Evolutionary conservation across 2,888 invertebrate species (phyloP).

Genomic region (Mesodorylaimus sp.): DNA sequence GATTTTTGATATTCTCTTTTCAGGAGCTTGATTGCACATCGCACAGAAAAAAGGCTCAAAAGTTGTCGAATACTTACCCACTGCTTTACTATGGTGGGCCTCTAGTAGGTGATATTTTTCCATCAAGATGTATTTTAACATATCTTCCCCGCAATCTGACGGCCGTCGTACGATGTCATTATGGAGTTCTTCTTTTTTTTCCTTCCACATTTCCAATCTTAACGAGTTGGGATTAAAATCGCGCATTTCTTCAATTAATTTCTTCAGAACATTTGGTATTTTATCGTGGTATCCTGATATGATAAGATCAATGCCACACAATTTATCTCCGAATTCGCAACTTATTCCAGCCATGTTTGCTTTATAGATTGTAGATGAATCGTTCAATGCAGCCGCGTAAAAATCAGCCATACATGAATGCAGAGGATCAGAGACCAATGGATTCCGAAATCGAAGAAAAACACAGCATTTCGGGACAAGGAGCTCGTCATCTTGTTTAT

Average conservation of each 20-base stretch:
- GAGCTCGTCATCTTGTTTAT: conserved; percentile 78
- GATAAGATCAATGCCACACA: conserved; percentile 67
- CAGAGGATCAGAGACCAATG: conserved; percentile 67
- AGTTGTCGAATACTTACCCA: too few relatives aligned
- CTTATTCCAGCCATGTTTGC: conserved; percentile 73
- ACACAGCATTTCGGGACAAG: conserved; percentile 65
- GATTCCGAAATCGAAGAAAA: conserved; percentile 57
- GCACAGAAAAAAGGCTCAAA: too few relatives aligned
- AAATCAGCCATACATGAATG: conserved; percentile 29
- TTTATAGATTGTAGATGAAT: conserved; percentile 76
- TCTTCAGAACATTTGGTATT: conserved; percentile 46
- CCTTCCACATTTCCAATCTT: conserved; percentile 58
- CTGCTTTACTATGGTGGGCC: too few relatives aligned
- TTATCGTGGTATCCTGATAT: conserved; percentile 78
- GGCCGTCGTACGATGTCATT: too few relatives aligned
- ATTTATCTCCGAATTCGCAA: conserved; percentile 57
- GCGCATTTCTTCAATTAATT: conserved; percentile 63
- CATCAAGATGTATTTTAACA: too few relatives aligned
- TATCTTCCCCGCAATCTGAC: too few relatives aligned
- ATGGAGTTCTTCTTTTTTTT: too few relatives aligned
- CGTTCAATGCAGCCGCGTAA: conserved; percentile 66
- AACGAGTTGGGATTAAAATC: conserved; percentile 60
- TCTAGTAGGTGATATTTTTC: too few relatives aligned
- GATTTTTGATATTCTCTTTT: too few relatives aligned
- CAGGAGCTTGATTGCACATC: too few relatives aligned